phyloP scores from a whole-genome alignment of 2,888 invertebrate species.

The Philopedon plagiatum region DNA sequence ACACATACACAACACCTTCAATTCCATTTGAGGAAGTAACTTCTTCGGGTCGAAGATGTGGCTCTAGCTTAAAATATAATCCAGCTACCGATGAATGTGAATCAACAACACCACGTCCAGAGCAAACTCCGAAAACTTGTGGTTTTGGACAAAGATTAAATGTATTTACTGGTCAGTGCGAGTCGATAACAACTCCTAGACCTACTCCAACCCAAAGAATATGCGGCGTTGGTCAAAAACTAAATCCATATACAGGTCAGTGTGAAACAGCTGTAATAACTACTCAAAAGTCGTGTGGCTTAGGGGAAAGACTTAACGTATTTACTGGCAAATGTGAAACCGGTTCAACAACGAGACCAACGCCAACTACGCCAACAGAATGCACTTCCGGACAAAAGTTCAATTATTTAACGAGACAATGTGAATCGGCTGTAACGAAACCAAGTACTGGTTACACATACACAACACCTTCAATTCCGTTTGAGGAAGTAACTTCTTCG shows the following conservation, averaged over 20 bases:
- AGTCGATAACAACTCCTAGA: neutral
- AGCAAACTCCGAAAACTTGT: too few relatives aligned
- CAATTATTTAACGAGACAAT: constrained; percentile 14
- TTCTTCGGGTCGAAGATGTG: too few relatives aligned
- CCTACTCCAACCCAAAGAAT: constrained; percentile 19
- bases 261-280: constrained; percentile 27
- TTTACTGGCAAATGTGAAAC: constrained; percentile 29
- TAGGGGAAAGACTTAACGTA: constrained; percentile 9
- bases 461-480: constrained; percentile 37
- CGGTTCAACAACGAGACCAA: constrained; percentile 3
- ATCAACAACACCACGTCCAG: constrained; percentile 10
- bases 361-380: neutral
- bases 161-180: constrained; percentile 24
- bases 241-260: constrained; percentile 23
- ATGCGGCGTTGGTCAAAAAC: constrained; percentile 31
- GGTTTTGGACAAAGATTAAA: constrained; percentile 32
- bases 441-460: constrained; percentile 29
- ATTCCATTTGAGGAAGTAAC: too few relatives aligned
- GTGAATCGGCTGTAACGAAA: constrained; percentile 24
- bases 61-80: constrained; percentile 5
- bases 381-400: constrained; percentile 27
- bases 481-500: too few relatives aligned
- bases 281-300: constrained; percentile 46
- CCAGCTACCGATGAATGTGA: constrained; percentile 33
- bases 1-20: too few relatives aligned